Conservation (phyloP, 2,888 invertebrate species). For the Augochlorella aurata region DNA sequence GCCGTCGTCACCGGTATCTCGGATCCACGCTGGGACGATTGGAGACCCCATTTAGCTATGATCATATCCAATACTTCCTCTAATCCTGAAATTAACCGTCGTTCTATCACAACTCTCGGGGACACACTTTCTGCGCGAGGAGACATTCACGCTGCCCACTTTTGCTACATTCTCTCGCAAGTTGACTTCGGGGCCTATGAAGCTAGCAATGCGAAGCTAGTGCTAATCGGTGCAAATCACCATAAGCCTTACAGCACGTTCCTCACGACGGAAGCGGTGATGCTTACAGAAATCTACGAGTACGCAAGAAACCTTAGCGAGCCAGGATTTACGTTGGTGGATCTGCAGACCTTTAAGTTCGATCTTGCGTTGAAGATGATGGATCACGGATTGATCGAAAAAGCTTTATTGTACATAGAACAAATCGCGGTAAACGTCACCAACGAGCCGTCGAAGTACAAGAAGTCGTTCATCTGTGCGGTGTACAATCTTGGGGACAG, state of each 20-base stretch:
- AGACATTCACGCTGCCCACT: constrained; percentile 94
- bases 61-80: constrained; percentile 92
- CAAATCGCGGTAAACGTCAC: constrained; percentile 88
- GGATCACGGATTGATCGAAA: constrained; percentile 90
- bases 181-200: constrained; percentile 84
- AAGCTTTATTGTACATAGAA: constrained; percentile 93
- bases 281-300: constrained; percentile 97
- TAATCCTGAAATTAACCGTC: constrained; percentile 89
- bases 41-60: constrained; percentile 98
- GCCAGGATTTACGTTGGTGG: constrained; percentile 87
- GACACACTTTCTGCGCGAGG: constrained; percentile 89
- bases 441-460: constrained; percentile 83
- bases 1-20: constrained; percentile 88
- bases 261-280: constrained; percentile 91
- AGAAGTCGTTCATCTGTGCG: constrained; percentile 83
- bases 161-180: constrained; percentile 96
- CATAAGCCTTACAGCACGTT: constrained; percentile 86
- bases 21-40: constrained; percentile 93
- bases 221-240: constrained; percentile 90
- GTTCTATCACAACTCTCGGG: constrained; percentile 89
- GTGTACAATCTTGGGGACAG: constrained; percentile 84
- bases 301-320: constrained; percentile 93
- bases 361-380: constrained; percentile 90
- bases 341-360: constrained; percentile 91
- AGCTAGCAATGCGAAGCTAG: constrained; percentile 86